Base-by-base conservation (phyloP, 2,113 vertebrate species). In the Eidolon helvum region DNA sequence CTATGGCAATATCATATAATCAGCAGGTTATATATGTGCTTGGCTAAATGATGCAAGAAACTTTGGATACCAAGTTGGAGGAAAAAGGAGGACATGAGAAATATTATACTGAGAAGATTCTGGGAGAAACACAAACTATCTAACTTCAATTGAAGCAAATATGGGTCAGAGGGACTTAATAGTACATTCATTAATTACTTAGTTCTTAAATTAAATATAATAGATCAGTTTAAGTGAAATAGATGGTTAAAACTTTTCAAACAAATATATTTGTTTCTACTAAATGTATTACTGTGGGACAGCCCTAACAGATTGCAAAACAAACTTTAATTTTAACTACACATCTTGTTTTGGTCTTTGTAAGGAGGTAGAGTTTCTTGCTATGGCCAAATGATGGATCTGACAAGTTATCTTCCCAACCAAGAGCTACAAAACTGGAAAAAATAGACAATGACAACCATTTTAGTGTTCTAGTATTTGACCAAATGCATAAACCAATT, bases 11-110 rank as follows among this genome's bases (percentile, higher is more conserved):
- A 61, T 16, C 35, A 10, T 38, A 87, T 48, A 80, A n/a, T 57
- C 35, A 12, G 26, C 38, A 57, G 21, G 5, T 74, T 57, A 68
- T 53, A 6, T n/a, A n/a, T 38, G 21, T 61, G n/a, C 66, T 90
- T 87, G 40, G 18, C 80, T 96, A 71, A 93, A 77, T 89, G 69
- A 83, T 68, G 78, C 65, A 80, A 87, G 82, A 61, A 45, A 77
- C 2, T 48, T 77, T 59, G 59, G 16, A 59, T 22, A 11, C 28
- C 26, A 33, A 83, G 4, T 45, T 72, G 89, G 48, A 91, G 38
- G 45, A 1, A 55, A 95, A 74, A 45, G 15, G 19, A 50, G 2
- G 19, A n/a, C 15, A 66, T 19, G 28, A 66, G 21, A 87, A 75
- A 50, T 48, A 48, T 11, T 59, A 40, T 15, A 65, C 30, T 35